Evolutionary conservation across 2,113 vertebrate genomes (phyloP).

Genomic region (Plectropomus leopardus): DNA sequence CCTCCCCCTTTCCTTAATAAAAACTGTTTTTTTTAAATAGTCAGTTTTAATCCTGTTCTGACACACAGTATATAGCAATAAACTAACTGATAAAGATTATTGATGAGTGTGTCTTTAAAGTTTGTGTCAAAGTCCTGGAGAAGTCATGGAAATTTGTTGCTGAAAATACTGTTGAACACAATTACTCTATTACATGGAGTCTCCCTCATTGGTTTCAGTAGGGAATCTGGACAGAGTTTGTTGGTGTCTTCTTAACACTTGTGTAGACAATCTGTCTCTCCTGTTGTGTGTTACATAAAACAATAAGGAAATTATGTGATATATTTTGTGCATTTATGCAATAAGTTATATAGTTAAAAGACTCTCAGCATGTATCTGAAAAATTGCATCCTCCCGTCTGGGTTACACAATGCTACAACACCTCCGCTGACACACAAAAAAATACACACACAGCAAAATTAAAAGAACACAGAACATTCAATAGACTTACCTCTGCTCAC

Average conservation of each 20-base stretch:
- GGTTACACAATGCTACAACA: not conserved
- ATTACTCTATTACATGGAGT: too few species aligned
- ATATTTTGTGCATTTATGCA: not conserved
- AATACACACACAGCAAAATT: not conserved
- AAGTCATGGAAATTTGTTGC: too few species aligned
- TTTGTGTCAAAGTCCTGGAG: too few species aligned
- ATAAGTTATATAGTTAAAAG: not conserved
- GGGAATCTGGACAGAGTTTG: slow-evolving; percentile 1
- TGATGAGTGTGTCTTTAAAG: too few species aligned
- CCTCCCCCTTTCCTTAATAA: too few species aligned
- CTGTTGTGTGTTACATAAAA: not conserved
- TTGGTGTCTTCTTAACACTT: not conserved
- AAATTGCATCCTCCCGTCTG: not conserved
- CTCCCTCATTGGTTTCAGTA: not conserved
- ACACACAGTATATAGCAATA: too few species aligned
- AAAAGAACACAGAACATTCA: slow-evolving; percentile 6
- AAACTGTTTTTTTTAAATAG: too few species aligned
- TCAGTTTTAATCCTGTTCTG: too few species aligned
- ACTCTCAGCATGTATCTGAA: not conserved
- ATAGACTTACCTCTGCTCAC: not conserved
- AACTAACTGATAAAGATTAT: too few species aligned
- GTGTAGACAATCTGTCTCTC: not conserved
- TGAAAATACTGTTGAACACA: too few species aligned
- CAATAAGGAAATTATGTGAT: too few species aligned
- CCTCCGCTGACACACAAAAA: not conserved